phyloP scores from a whole-genome alignment of 2,797 vertebrate species.

The Gallirallus australis region DNA sequence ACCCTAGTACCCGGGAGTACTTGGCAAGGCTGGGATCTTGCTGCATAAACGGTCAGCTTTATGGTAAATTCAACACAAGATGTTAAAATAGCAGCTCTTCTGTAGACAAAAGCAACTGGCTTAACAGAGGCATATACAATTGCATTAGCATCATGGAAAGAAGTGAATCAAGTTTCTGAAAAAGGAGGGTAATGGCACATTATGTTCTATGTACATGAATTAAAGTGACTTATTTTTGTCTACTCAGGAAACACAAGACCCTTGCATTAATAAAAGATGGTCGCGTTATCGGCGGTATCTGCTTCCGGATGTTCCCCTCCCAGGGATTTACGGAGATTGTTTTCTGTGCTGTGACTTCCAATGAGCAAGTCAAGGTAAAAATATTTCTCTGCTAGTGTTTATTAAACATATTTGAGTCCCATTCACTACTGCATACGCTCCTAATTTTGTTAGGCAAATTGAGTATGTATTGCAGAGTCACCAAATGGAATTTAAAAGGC shows the following conservation, averaged over 20 bases:
- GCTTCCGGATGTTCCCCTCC: conserved; percentile 98
- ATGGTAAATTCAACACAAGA: not conserved
- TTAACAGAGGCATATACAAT: not conserved
- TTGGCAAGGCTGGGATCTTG: not conserved
- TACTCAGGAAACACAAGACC: conserved; percentile 96
- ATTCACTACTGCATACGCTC: not conserved
- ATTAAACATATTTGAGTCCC: not conserved
- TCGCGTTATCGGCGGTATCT: conserved; percentile 99
- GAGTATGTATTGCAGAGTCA: not conserved
- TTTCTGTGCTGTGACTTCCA: conserved; percentile 98
- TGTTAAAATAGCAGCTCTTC: not conserved
- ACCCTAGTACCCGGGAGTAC: not conserved
- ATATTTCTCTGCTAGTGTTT: not conserved
- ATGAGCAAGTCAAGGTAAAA: conserved; percentile 98
- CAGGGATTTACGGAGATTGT: conserved; percentile 99
- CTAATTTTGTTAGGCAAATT: not conserved
- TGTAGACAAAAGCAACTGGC: not conserved
- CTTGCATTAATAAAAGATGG: conserved; percentile 98
- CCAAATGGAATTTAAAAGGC: not conserved
- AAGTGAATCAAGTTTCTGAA: conserved; percentile 1
- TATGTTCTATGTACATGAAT: not conserved
- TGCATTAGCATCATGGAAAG: not conserved
- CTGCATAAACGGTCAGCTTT: not conserved
- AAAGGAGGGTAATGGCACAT: not conserved
- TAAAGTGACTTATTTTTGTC: conserved; percentile 46